Percentiles rank a stretch among this genome's conserved stretches.
phyloP scores from a whole-genome alignment of 2,888 invertebrate genomes.

The Rotaria sp. region DNA sequence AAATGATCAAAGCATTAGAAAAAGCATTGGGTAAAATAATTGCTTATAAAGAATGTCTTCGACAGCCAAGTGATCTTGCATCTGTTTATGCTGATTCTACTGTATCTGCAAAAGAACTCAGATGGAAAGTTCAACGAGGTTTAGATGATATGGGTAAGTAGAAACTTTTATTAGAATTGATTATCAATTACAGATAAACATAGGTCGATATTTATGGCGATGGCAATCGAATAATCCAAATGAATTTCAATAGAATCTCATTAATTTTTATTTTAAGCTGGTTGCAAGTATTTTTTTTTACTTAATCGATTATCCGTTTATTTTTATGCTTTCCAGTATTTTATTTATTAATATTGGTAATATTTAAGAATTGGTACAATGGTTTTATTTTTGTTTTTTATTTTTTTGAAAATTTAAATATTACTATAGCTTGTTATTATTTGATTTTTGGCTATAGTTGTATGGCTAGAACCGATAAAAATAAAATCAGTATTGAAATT shows the following conservation, averaged over 20 bases:
- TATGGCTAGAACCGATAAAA: no score
- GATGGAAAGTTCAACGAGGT: constrained; percentile 71
- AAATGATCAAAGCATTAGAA: constrained; percentile 79
- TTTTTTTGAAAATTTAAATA: no score
- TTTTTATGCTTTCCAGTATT: background rate
- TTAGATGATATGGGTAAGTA: constrained; percentile 81
- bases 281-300: background rate
- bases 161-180: background rate
- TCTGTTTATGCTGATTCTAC: constrained; percentile 80
- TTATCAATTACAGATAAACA: constrained; percentile 42
- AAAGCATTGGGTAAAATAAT: constrained; percentile 66
- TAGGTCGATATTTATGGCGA: constrained; percentile 81
- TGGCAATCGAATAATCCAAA: constrained; percentile 87
- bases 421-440: no score
- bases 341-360: no score
- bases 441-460: no score
- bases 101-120: constrained; percentile 72
- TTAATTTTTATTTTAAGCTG: background rate
- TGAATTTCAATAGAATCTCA: constrained; percentile 59
- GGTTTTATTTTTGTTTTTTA: no score
- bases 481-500: no score
- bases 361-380: no score
- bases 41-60: constrained; percentile 58
- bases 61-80: constrained; percentile 79
- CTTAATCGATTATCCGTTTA: background rate